Conservation (phyloP, 2,888 invertebrate genomes). For the Nemotelus nigrinus region DNA sequence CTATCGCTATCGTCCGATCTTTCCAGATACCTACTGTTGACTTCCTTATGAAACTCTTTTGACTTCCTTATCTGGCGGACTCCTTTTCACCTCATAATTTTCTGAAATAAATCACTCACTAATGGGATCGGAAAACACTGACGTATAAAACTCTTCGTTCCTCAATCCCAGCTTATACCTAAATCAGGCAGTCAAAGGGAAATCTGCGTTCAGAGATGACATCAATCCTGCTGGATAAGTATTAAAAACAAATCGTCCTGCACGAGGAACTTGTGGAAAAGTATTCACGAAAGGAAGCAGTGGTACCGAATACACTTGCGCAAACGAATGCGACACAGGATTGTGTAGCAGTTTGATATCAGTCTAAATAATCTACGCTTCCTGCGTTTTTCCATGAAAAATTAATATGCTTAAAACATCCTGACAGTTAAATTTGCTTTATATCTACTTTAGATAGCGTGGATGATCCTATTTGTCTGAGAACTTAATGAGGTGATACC, state of each 20-base stretch:
- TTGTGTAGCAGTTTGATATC: background rate
- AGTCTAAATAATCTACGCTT: background rate
- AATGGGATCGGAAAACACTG: constrained; percentile 33
- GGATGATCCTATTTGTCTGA: constrained; percentile 34
- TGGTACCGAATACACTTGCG: no score
- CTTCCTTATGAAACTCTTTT: background rate
- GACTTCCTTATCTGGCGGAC: background rate
- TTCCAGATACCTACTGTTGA: background rate
- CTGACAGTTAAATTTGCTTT: constrained; percentile 35
- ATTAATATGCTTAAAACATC: constrained; percentile 45
- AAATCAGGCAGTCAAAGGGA: constrained; percentile 7
- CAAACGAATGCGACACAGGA: no score
- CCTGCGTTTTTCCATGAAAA: constrained; percentile 18
- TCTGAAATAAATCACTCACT: constrained; percentile 40
- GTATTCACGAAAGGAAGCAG: no score
- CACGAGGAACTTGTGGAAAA: background rate
- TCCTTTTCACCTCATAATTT: background rate
- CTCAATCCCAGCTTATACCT: background rate
- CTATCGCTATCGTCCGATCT: no score
- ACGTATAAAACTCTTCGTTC: constrained; percentile 2
- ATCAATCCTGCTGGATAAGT: background rate
- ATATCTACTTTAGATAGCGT: constrained; percentile 21
- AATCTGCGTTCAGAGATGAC: constrained; percentile 12
- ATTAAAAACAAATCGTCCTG: constrained; percentile 8
- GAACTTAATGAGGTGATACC: constrained; percentile 7